phyloP scores from a whole-genome alignment of 2,888 invertebrate species.

The Stictocephala bisonia region DNA sequence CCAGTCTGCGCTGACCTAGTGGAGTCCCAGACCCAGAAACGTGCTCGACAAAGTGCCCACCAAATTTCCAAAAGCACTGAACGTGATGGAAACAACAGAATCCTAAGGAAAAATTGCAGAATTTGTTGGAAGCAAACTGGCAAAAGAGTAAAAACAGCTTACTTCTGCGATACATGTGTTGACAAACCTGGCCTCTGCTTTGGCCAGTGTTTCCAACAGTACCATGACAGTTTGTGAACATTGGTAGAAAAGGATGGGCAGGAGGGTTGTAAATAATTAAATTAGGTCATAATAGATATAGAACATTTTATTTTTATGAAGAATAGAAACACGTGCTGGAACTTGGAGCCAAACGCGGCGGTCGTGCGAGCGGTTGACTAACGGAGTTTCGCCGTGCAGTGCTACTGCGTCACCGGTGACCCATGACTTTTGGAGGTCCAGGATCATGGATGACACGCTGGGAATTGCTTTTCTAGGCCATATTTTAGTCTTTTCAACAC shows the following conservation, averaged over 20 bases:
- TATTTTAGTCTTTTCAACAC: too few species aligned
- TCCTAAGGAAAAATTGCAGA: background rate
- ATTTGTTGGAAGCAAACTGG: background rate
- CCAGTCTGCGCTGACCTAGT: background rate
- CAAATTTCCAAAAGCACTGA: too few species aligned
- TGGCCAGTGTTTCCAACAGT: background rate
- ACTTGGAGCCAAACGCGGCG: too few species aligned
- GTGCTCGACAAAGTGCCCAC: too few species aligned
- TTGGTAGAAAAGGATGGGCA: background rate
- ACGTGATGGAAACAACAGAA: background rate
- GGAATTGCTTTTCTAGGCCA: too few species aligned
- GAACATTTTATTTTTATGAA: background rate
- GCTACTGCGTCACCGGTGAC: too few species aligned
- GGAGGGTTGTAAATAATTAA: background rate
- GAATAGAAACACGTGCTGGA: background rate
- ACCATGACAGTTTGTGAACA: background rate
- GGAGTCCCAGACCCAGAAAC: background rate
- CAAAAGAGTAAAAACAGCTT: background rate
- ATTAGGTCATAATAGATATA: too few species aligned
- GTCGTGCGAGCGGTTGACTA: too few species aligned
- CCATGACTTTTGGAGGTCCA: too few species aligned
- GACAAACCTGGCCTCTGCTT: constrained; percentile 2
- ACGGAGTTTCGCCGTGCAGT: too few species aligned
- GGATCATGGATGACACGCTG: too few species aligned
- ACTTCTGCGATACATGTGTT: background rate